These are phyloP conservation scores for Notodonta ziczac DNA, from an alignment of 2,888 invertebrate species.

Conservation along the genomic window DNA sequence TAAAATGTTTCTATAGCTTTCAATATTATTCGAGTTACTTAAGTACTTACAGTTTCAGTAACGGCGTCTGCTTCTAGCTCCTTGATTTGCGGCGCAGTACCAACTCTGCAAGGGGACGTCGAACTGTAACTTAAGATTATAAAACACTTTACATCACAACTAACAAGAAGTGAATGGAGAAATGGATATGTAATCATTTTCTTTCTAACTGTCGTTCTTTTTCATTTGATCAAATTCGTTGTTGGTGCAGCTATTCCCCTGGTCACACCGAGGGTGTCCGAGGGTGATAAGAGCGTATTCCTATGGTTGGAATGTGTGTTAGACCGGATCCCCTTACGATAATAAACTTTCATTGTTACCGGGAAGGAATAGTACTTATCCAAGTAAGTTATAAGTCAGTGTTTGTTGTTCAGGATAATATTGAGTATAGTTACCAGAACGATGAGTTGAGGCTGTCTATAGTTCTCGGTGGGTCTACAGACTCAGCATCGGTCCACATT, in stretches of 20 bases:
- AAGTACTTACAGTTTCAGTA: conserved; percentile 48
- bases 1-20: neutral
- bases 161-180: neutral
- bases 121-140: conserved; percentile 74
- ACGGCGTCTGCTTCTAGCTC: conserved; percentile 55
- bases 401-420: neutral
- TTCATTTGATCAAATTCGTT: too few species aligned
- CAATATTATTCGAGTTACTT: neutral
- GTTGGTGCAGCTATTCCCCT: too few species aligned
- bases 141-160: conserved; percentile 15
- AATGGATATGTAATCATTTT: too few species aligned
- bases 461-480: conserved; percentile 84
- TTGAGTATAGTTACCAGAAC: conserved; percentile 57
- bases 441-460: conserved; percentile 81
- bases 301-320: too few species aligned
- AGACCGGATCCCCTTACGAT: too few species aligned
- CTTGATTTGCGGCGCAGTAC: conserved; percentile 75
- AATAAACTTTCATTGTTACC: too few species aligned
- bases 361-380: neutral
- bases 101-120: conserved; percentile 84
- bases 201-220: too few species aligned
- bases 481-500: conserved; percentile 85
- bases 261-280: too few species aligned
- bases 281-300: too few species aligned
- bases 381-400: neutral